These are phyloP conservation scores for Calidris pygmaea DNA, from an alignment of 2,113 vertebrate species.

Conservation along the genomic window DNA sequence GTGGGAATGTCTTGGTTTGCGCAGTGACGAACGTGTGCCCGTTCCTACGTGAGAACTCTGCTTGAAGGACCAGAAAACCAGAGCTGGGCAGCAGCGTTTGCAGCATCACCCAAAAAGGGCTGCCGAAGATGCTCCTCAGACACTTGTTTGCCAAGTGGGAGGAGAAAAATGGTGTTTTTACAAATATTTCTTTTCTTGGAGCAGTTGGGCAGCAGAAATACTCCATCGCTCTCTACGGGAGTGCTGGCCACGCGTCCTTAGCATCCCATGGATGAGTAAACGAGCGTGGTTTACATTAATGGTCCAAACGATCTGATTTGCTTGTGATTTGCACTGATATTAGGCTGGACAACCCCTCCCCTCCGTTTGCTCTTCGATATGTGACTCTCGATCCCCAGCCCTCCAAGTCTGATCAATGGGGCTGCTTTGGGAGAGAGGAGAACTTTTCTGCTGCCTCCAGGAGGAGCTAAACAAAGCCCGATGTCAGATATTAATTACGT, in stretches of 20 bases:
- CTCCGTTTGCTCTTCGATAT: rapidly evolving
- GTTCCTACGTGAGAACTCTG: neutral
- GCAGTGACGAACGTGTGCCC: rapidly evolving
- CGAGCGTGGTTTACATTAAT: rapidly evolving
- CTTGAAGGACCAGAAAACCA: neutral
- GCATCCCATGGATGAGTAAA: rapidly evolving
- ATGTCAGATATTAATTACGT: neutral
- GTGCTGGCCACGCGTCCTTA: neutral
- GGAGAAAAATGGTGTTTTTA: neutral
- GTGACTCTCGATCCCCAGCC: neutral
- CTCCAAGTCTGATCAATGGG: neutral
- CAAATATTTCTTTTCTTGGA: neutral
- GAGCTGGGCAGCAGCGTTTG: neutral
- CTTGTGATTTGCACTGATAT: neutral
- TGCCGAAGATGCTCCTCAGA: neutral
- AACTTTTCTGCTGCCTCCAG: neutral
- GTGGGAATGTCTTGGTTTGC: neutral
- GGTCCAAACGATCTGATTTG: neutral
- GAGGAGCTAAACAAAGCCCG: neutral
- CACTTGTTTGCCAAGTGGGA: neutral
- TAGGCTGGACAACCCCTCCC: neutral
- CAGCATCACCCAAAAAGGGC: neutral
- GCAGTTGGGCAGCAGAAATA: neutral
- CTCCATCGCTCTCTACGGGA: neutral
- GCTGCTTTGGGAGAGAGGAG: neutral